Evolutionary conservation across 2,113 vertebrate genomes (phyloP), one percentile per base, ranked within the genome.

Genomic region (Podiceps cristatus): DNA sequence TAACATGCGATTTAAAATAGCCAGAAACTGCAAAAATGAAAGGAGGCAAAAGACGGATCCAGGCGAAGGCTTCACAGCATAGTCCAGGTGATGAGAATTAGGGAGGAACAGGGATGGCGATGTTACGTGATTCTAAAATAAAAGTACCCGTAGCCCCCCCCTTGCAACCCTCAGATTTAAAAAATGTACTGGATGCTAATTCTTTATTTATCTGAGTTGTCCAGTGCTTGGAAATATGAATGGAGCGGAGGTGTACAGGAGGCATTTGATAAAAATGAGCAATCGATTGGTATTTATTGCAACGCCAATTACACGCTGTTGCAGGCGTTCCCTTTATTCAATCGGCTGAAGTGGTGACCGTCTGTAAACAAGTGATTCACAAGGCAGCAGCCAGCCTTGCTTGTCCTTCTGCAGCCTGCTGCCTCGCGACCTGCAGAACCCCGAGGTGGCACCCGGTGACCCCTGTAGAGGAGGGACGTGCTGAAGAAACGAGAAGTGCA

Each of bases 321-420:
- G 86, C 72, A 93, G 83, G 31, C 3, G 0, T 81, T 95, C 37
- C 56, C 79, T 95, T 93, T 89, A 89, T 94, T 80, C 86, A 79
- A 53, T 88, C 91, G 72, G 47, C 58, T 88, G 1, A 75, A 76
- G 81, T 55, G 78, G 89, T 53, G 85, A 27, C 60, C 24, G 7
- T 4, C 40, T 76, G 91, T 81, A 84, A 90, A 81, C 52, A 90
- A 84, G 56, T 37, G 60, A 78, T 29, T 96, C 76, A 75, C 60
- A 25, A 55, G 69, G 69, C 10, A 1, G 33, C 6, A 10, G 37
- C 69, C 74, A 0, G 23, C n/a, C 83, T 59, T 50, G 56, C 47
- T 71, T 62, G 12, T 81, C 73, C 47, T 72, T 31, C 85, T 50
- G 58, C 58, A 17, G 33, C 66, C 79, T 81, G 11, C n/a, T 50